These are phyloP conservation scores for Calameuta pallipes DNA, from an alignment of 2,888 invertebrate species.

Conservation along the genomic window DNA sequence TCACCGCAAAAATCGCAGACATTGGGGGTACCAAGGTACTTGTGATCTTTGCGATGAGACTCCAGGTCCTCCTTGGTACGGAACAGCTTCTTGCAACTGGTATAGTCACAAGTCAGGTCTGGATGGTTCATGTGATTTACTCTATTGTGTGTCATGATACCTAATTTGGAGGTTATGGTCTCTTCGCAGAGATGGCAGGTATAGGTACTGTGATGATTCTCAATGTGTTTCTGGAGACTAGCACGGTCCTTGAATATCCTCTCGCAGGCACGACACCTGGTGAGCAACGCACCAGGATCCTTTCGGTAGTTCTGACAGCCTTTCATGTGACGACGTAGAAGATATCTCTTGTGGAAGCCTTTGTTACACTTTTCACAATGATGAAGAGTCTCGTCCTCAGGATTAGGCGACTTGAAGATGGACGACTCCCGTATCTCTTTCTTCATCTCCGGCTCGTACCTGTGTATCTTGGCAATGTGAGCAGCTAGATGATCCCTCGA, in stretches of 20 bases:
- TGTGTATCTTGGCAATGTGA: conserved; percentile 70
- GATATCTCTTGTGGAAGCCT: conserved; percentile 69
- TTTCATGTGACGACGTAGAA: conserved; percentile 71
- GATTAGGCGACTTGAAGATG: conserved; percentile 60
- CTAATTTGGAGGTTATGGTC: conserved; percentile 70
- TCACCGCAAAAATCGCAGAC: conserved; percentile 73
- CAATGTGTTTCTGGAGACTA: conserved; percentile 69
- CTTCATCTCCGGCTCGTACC: conserved; percentile 58
- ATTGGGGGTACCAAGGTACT: conserved; percentile 65
- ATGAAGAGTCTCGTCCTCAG: conserved; percentile 66
- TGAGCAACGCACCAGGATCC: conserved; percentile 67
- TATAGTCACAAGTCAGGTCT: conserved; percentile 66
- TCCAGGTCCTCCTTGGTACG: conserved; percentile 68
- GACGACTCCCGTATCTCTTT: conserved; percentile 51
- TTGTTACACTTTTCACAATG: conserved; percentile 71
- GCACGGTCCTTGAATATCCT: conserved; percentile 71
- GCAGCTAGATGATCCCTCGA: conserved; percentile 71
- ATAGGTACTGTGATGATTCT: conserved; percentile 70
- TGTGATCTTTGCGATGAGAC: conserved; percentile 69
- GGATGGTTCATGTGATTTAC: conserved; percentile 70
- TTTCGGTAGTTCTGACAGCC: conserved; percentile 70
- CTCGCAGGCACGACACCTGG: conserved; percentile 70
- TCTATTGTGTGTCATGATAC: conserved; percentile 71
- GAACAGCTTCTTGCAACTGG: conserved; percentile 68
- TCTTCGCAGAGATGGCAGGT: conserved; percentile 69